Evolutionary conservation across 2,113 vertebrate genomes (phyloP).

Genomic region (Taxidea taxus): DNA sequence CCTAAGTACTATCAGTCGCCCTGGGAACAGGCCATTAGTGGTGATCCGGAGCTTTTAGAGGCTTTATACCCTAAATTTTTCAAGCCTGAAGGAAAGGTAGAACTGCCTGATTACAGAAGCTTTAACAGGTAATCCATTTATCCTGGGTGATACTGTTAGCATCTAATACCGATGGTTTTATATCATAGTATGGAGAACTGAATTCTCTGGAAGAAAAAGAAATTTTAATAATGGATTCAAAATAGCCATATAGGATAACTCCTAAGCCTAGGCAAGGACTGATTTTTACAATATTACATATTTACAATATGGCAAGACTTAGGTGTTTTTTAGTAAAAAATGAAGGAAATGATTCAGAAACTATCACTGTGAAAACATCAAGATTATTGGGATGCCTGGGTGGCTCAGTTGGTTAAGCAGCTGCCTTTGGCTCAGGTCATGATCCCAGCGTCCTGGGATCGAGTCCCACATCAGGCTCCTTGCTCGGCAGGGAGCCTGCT

Average conservation of each 20-base stretch:
- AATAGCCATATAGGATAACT: not conserved
- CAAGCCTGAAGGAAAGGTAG: conserved; percentile 84
- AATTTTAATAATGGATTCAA: not conserved
- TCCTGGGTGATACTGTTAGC: not conserved
- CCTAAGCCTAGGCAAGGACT: not conserved
- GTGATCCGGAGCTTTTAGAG: conserved; percentile 88
- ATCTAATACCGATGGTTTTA: not conserved
- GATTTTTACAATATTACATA: not conserved
- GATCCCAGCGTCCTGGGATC: too few species aligned
- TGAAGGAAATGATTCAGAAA: not conserved
- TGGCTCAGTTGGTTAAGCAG: too few species aligned
- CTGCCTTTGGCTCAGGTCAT: too few species aligned
- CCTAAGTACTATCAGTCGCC: conserved; percentile 96
- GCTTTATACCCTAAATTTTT: conserved; percentile 85
- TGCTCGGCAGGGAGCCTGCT: too few species aligned
- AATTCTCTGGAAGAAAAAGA: not conserved
- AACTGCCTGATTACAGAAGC: conserved; percentile 91
- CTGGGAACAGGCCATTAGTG: conserved; percentile 93
- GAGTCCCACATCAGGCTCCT: too few species aligned
- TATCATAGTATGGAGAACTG: not conserved
- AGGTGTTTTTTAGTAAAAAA: not conserved
- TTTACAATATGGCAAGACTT: not conserved
- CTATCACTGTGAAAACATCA: not conserved
- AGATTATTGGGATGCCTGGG: too few species aligned
- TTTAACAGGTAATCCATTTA: conserved; percentile 93